Base-by-base conservation (phyloP, 2,888 invertebrate species). In the Nipponacmea schrenckii region DNA sequence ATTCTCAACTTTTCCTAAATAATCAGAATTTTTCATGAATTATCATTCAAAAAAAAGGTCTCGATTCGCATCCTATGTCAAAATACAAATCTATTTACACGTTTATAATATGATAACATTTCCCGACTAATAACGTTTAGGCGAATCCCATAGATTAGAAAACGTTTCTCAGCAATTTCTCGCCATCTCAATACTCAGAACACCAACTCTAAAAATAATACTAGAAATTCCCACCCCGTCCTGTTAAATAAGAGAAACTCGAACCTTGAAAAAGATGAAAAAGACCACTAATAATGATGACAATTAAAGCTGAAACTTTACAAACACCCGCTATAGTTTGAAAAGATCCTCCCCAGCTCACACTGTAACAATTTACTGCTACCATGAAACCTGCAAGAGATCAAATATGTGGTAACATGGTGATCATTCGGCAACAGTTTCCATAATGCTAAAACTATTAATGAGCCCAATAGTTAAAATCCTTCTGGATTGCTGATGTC, bases 281-380 rank as follows among this genome's bases (percentile, higher is more conserved):
- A 24, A 77, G 27, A 17, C 77, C 77, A 14, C 69, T 44, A 20
- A 72, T 62, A 24, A 73, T 72, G 39, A 77, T 71, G 62, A 69
- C 48, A n/a, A 70, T 48, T n/a, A 73, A 70, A 14, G 77, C 77
- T 17, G 69, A 24, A 26, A 75, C 15, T 63, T 77, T 77, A 64
- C 74, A 72, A 62, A 73, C 64, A 1, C 72, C 68, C 4, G 64
- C 56, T 17, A 70, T 31, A 2, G 67, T 69, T 63, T 77, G 76
- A 2, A 74, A n/a, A 7, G 12, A 44, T 5, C 70, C 72, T 1
- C 74, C 74, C 17, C 48, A 64, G 20, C 56, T 70, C 0, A 72
- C 71, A 39, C 65, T 69, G 44, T 64, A 70, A 45, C 72, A 69
- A 65, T 76, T 76, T 12, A 67, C 44, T 8, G 65, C 56, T 39